Conservation (phyloP, 1,140 invertebrate genomes). For the Atta colombica region DNA sequence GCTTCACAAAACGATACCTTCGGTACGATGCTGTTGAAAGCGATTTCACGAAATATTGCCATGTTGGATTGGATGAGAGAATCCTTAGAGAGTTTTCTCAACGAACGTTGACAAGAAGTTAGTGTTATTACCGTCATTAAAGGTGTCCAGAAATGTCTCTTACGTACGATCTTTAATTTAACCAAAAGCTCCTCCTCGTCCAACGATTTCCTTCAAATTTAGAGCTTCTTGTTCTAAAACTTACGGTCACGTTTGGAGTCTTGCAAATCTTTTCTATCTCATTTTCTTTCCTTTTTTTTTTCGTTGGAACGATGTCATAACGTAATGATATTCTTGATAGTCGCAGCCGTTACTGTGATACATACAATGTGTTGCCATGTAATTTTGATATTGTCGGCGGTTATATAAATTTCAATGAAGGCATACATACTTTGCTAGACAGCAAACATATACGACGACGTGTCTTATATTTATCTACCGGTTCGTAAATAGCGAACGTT, state of each 20-base stretch:
- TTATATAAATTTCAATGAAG: slow-evolving; percentile 36
- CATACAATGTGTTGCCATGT: background rate
- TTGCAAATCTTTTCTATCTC: background rate
- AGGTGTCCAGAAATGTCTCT: slow-evolving; percentile 73
- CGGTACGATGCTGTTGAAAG: slow-evolving; percentile 17
- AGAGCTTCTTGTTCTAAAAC: slow-evolving; percentile 57
- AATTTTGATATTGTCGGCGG: slow-evolving; percentile 11
- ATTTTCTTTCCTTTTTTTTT: background rate
- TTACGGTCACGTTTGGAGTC: slow-evolving; percentile 28
- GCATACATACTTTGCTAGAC: slow-evolving; percentile 13
- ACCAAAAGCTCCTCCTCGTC: slow-evolving; percentile 52
- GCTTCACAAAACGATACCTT: slow-evolving; percentile 11
- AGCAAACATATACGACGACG: slow-evolving; percentile 17
- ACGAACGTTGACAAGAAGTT: slow-evolving; percentile 80
- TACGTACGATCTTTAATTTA: slow-evolving; percentile 78
- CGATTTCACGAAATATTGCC: slow-evolving; percentile 33
- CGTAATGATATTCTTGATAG: background rate
- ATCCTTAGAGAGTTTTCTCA: slow-evolving; percentile 60
- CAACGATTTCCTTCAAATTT: slow-evolving; percentile 73
- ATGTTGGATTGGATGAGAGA: slow-evolving; percentile 35
- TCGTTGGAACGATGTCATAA: slow-evolving; percentile 16
- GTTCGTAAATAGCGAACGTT: slow-evolving; percentile 52
- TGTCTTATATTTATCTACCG: slow-evolving; percentile 44
- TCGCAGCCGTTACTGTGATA: background rate
- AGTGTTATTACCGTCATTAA: slow-evolving; percentile 82